Percentiles rank a stretch among this genome's conserved stretches.
These are phyloP conservation scores for Oostethus manadensis DNA, from an alignment of 2,113 vertebrate genomes.

Conservation along the genomic window DNA sequence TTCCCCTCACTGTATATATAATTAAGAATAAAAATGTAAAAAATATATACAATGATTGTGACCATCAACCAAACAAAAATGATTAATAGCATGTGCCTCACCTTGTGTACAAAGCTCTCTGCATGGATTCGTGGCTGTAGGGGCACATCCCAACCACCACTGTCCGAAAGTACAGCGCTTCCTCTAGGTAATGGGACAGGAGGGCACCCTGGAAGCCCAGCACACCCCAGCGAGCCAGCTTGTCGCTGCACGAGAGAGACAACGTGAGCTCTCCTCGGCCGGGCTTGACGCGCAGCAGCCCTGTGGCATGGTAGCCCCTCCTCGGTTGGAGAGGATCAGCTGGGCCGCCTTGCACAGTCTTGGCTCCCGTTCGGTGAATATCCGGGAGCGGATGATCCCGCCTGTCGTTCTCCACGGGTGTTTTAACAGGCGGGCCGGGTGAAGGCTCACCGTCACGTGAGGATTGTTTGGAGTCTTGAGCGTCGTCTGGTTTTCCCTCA, in stretches of 20 bases:
- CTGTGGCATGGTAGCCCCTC: conserved; percentile 75
- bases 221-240: conserved; percentile 75
- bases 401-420: neutral
- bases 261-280: conserved; percentile 85
- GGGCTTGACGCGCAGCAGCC: conserved; percentile 84
- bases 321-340: conserved; percentile 74
- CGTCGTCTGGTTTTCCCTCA: neutral
- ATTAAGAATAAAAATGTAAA: too few relatives aligned
- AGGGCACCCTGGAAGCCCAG: conserved; percentile 92
- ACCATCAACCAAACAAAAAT: too few relatives aligned
- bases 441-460: neutral
- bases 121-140: conserved; percentile 77
- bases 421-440: neutral
- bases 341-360: conserved; percentile 78
- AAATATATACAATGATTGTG: neutral
- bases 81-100: too few relatives aligned
- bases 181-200: conserved; percentile 85
- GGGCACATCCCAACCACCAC: conserved; percentile 85
- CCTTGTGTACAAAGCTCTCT: conserved; percentile 79
- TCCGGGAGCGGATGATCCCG: conserved; percentile 51
- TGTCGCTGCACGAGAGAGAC: conserved; percentile 95
- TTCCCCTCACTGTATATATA: too few relatives aligned
- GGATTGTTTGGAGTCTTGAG: neutral
- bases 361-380: conserved; percentile 87
- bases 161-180: conserved; percentile 79